phyloP scores from a whole-genome alignment of 2,113 vertebrate genomes.

The Pollachius pollachius region DNA sequence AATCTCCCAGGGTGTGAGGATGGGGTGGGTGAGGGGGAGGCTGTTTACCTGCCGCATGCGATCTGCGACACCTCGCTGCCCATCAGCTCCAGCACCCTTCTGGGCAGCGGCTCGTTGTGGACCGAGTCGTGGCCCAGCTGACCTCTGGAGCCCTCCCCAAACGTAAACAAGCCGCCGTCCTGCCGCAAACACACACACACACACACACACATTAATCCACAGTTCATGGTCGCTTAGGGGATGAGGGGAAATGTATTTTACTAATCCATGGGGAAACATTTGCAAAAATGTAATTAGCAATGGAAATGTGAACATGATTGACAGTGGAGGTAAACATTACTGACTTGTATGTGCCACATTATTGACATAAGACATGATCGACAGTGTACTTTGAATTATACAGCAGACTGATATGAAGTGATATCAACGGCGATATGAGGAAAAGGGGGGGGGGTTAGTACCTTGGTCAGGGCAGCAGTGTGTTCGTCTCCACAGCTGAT shows the following conservation, averaged over 20 bases:
- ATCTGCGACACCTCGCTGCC: constrained; percentile 91
- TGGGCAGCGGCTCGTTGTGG: constrained; percentile 84
- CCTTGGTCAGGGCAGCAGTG: constrained; percentile 93
- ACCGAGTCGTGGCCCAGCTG: constrained; percentile 88
- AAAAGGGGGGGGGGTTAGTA: constrained; percentile 45
- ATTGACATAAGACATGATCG: too few species aligned
- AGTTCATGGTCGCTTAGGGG: too few species aligned
- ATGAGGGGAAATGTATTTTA: too few species aligned
- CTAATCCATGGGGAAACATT: not conserved
- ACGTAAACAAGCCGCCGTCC: constrained; percentile 91
- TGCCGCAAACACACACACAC: constrained; percentile 41
- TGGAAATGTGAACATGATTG: too few species aligned
- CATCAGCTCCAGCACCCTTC: constrained; percentile 89
- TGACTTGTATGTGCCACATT: too few species aligned
- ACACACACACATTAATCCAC: not conserved
- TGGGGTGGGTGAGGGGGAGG: not conserved
- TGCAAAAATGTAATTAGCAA: not conserved
- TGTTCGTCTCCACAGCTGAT: constrained; percentile 94
- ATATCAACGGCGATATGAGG: too few species aligned
- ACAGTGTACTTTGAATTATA: too few species aligned
- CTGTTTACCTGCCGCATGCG: constrained; percentile 82
- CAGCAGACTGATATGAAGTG: too few species aligned
- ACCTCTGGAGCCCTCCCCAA: constrained; percentile 83
- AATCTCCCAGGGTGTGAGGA: too few species aligned
- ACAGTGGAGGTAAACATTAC: too few species aligned